Conservation (phyloP, 2,888 invertebrate genomes). For the Itoplectis maculator region DNA sequence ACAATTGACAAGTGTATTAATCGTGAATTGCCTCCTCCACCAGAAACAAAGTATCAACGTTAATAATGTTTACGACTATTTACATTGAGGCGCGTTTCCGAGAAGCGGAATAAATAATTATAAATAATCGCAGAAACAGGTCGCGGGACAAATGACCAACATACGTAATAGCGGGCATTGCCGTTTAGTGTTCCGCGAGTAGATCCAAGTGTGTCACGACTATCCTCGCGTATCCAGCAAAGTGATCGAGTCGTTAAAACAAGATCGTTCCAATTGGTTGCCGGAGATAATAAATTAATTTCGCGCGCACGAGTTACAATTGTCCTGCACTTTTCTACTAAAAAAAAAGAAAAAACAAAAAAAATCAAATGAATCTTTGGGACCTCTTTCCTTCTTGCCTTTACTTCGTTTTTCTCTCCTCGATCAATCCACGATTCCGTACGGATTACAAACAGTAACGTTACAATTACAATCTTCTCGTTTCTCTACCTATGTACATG, state of each 20-base stretch:
- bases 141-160: conserved; percentile 19
- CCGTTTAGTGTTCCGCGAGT: conserved; percentile 25
- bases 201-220: conserved; percentile 12
- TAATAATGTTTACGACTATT: not conserved
- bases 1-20: not conserved
- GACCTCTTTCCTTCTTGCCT: conserved; percentile 40
- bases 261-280: conserved; percentile 27
- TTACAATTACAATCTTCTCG: conserved; percentile 59
- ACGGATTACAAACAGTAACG: conserved; percentile 50
- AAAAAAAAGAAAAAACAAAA: conserved; percentile 30
- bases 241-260: conserved; percentile 1
- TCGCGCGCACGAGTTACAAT: conserved; percentile 29
- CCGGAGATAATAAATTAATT: conserved; percentile 44
- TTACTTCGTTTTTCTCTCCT: conserved; percentile 5
- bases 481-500: conserved; percentile 57
- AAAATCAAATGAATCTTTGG: conserved; percentile 64
- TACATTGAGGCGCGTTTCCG: not conserved
- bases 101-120: conserved; percentile 34
- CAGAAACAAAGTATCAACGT: not conserved
- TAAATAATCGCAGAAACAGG: conserved; percentile 36
- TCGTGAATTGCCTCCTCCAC: conserved; percentile 2
- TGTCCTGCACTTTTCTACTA: conserved; percentile 55
- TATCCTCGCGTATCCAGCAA: conserved; percentile 13
- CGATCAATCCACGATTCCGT: conserved; percentile 61
- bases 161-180: not conserved